A percentile compares a stretch with the other conserved stretches of the same genome.
Conservation (phyloP, 2,888 invertebrate genomes). For the Melieria crassipennis region DNA sequence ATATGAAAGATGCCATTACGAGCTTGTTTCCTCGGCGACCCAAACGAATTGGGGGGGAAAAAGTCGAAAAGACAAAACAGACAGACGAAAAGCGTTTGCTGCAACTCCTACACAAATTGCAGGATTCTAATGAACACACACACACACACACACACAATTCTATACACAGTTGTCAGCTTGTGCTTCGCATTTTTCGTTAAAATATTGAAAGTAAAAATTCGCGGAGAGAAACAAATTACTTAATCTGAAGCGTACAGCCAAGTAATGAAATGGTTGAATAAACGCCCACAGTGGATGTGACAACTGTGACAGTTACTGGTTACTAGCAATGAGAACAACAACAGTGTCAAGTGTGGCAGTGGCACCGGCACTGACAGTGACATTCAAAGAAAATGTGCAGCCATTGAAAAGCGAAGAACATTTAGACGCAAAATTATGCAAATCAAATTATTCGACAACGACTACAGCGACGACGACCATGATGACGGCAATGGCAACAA, state of each 20-base stretch:
- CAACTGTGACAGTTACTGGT: not conserved
- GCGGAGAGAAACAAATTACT: too few relatives aligned
- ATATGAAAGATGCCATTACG: too few relatives aligned
- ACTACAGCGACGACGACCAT: conserved; percentile 35
- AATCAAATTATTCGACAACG: conserved; percentile 61
- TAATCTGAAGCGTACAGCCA: not conserved
- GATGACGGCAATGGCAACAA: conserved; percentile 39
- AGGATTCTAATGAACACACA: too few relatives aligned
- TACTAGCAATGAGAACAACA: not conserved
- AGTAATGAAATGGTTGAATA: not conserved
- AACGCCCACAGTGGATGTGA: not conserved
- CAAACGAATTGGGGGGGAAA: not conserved
- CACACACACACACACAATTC: too few relatives aligned
- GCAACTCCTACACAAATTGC: not conserved
- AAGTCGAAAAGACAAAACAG: not conserved
- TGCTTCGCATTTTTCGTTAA: too few relatives aligned
- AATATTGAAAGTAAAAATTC: too few relatives aligned
- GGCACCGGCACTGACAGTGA: not conserved
- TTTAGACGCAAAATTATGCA: conserved; percentile 57
- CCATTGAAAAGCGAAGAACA: conserved; percentile 27
- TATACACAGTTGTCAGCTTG: too few relatives aligned
- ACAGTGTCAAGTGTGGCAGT: not conserved
- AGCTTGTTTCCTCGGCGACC: too few relatives aligned
- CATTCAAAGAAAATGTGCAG: conserved; percentile 2
- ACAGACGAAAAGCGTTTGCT: not conserved